These are phyloP conservation scores for Oreochromis niloticus DNA, from an alignment of 2,113 vertebrate genomes.

Conservation along the genomic window DNA sequence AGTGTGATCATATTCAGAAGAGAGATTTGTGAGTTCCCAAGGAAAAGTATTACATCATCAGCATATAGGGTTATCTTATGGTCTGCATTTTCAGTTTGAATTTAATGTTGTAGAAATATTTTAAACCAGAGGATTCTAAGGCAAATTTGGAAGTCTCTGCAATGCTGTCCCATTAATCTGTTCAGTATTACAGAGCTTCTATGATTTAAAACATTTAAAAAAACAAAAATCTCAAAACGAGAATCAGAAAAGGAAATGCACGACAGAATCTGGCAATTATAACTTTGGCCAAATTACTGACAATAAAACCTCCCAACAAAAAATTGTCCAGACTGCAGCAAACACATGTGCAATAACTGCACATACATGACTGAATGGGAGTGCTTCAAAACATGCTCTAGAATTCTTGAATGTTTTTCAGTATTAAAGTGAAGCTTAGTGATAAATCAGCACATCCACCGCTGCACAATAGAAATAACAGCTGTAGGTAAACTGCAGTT, in stretches of 20 bases:
- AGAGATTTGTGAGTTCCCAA: not conserved
- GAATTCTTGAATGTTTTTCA: not conserved
- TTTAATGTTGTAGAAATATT: not conserved
- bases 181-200: not conserved
- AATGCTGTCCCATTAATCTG: not conserved
- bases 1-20: not conserved
- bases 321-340: not conserved
- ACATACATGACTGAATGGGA: not conserved
- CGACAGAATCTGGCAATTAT: not conserved
- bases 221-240: not conserved
- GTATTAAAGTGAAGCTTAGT: not conserved
- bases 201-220: rapidly evolving
- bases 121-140: not conserved
- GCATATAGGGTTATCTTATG: not conserved
- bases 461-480: not conserved
- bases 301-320: not conserved
- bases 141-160: not conserved
- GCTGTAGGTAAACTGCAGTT: not conserved
- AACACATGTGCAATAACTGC: not conserved
- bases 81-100: not conserved
- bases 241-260: not conserved
- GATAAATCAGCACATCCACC: not conserved
- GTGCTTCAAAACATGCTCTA: not conserved
- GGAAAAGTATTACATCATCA: not conserved
- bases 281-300: not conserved